Percentiles rank a stretch among this genome's conserved stretches.
Evolutionary conservation across 1,140 invertebrate genomes (phyloP).

Genomic region (Penaeus japonicus): DNA sequence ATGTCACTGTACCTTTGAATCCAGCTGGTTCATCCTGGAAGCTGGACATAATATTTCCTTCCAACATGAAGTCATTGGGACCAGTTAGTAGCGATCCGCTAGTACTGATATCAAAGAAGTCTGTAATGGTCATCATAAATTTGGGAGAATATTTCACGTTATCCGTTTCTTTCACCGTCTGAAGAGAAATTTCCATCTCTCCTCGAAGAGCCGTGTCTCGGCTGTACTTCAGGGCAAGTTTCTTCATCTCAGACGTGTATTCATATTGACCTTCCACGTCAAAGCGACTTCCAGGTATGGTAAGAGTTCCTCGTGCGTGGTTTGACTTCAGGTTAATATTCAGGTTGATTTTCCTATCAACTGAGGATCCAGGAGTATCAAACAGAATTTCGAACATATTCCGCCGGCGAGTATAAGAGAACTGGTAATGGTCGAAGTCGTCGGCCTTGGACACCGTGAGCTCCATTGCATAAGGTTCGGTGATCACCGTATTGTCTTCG

Average conservation of each 20-base stretch:
- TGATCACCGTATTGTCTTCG: background rate
- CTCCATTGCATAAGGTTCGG: constrained; percentile 11
- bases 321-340: constrained; percentile 16
- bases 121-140: background rate
- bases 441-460: constrained; percentile 27
- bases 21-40: background rate
- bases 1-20: constrained; percentile 7
- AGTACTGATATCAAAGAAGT: no score
- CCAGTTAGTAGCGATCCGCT: background rate
- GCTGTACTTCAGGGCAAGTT: background rate
- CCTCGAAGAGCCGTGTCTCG: constrained; percentile 6
- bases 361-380: constrained; percentile 29
- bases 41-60: background rate
- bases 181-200: constrained; percentile 18
- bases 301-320: constrained; percentile 13
- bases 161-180: background rate
- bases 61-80: background rate
- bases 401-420: constrained; percentile 2
- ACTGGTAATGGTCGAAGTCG: constrained; percentile 34
- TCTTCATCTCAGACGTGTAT: background rate
- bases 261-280: constrained; percentile 29
- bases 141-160: background rate
- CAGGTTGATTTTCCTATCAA: constrained; percentile 33
- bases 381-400: constrained; percentile 31
- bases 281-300: constrained; percentile 17